phyloP scores from a whole-genome alignment of 2,888 invertebrate genomes.

The Rhingia rostrata region DNA sequence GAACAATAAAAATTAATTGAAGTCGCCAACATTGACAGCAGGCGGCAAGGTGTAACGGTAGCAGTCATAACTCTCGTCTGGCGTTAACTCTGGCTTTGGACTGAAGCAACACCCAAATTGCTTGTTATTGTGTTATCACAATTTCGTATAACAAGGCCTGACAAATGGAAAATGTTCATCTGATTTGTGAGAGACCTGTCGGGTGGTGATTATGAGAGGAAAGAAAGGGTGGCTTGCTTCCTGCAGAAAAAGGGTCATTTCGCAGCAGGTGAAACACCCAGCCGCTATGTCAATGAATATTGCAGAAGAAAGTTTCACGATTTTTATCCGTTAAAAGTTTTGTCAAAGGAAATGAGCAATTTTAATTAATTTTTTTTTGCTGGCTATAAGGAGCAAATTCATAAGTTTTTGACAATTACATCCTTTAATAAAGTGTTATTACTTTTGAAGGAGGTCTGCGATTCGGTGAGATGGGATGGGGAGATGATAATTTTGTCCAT shows the following conservation, averaged over 20 bases:
- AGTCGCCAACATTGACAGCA: constrained; percentile 62
- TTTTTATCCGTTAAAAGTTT: constrained; percentile 45
- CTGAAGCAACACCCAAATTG: constrained; percentile 60
- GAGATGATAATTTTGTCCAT: no score
- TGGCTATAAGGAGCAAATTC: not conserved
- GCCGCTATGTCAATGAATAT: not conserved
- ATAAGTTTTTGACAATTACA: constrained; percentile 68
- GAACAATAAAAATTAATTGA: constrained; percentile 73
- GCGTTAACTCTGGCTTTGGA: constrained; percentile 33
- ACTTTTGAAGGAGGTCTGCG: constrained; percentile 36
- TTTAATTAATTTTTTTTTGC: constrained; percentile 60
- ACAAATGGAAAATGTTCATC: constrained; percentile 64
- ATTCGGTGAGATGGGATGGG: not conserved
- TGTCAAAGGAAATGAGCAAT: constrained; percentile 51
- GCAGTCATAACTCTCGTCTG: constrained; percentile 44
- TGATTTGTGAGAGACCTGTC: constrained; percentile 42
- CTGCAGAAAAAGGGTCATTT: constrained; percentile 26
- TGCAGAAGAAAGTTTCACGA: constrained; percentile 38
- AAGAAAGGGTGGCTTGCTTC: not conserved
- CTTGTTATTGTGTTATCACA: constrained; percentile 70
- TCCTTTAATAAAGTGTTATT: constrained; percentile 65
- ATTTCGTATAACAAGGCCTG: constrained; percentile 41
- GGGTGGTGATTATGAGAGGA: constrained; percentile 32
- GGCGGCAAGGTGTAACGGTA: constrained; percentile 23
- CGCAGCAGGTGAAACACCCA: constrained; percentile 47